These are phyloP conservation scores for Eugnorisma glareosa DNA, from an alignment of 2,888 invertebrate species.

Conservation along the genomic window DNA sequence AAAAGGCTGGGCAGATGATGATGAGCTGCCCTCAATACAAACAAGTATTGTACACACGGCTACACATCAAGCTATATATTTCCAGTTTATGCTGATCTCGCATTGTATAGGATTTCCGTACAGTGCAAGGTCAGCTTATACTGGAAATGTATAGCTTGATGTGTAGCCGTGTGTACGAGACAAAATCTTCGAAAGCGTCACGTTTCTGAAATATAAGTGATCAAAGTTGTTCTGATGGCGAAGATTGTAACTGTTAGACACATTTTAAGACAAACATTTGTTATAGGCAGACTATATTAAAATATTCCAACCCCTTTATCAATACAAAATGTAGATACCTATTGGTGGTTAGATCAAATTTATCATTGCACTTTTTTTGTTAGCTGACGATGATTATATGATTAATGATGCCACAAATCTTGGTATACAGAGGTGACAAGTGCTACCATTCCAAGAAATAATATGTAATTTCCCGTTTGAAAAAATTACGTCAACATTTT, in stretches of 20 bases:
- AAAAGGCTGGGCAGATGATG: too few relatives aligned
- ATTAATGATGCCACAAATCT: background rate
- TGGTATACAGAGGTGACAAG: background rate
- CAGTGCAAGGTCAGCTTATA: too few relatives aligned
- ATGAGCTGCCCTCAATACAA: too few relatives aligned
- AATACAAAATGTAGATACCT: background rate
- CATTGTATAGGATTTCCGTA: too few relatives aligned
- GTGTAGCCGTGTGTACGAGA: too few relatives aligned
- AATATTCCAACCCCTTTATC: background rate
- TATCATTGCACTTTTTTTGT: background rate
- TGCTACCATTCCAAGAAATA: background rate
- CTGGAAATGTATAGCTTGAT: too few relatives aligned
- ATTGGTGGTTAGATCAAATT: background rate
- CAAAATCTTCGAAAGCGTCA: background rate
- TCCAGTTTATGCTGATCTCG: too few relatives aligned
- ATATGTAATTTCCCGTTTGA: background rate
- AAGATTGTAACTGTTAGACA: background rate
- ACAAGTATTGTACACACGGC: background rate
- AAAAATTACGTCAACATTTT: conserved; percentile 1
- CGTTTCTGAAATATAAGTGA: background rate
- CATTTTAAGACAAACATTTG: background rate
- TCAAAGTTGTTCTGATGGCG: background rate
- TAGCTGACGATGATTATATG: background rate
- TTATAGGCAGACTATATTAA: background rate
- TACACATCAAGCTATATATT: too few relatives aligned